Evolutionary conservation across 2,113 vertebrate species (phyloP).

Genomic region (Sinocyclocheilus grahami): DNA sequence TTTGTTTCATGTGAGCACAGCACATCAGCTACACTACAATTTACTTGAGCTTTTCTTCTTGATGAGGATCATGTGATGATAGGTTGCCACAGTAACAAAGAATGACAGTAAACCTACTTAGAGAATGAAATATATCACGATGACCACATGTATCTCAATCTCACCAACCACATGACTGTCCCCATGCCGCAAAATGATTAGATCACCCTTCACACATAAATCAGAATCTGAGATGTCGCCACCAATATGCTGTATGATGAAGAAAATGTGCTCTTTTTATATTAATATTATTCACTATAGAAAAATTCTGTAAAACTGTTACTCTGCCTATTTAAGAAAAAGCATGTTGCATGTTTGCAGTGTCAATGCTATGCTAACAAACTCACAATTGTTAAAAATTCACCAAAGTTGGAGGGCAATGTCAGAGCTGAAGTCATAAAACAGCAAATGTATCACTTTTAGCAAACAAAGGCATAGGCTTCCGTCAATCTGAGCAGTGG

Average conservation of each 20-base stretch:
- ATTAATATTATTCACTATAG: too few relatives aligned
- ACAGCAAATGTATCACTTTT: constrained; percentile 16
- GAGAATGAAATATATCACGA: constrained; percentile 52
- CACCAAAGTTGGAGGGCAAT: background rate
- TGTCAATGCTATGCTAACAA: background rate
- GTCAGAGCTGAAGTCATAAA: constrained; percentile 2
- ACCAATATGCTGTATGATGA: background rate
- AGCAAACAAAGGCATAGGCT: constrained; percentile 28
- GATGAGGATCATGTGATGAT: constrained; percentile 54
- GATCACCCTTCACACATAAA: constrained; percentile 51
- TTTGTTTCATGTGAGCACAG: background rate
- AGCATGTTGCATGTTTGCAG: too few relatives aligned
- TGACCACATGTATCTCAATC: constrained; percentile 56
- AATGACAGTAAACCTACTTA: constrained; percentile 61
- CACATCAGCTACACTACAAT: too few relatives aligned
- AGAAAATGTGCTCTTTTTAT: background rate
- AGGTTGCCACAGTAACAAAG: constrained; percentile 59
- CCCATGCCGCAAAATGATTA: constrained; percentile 51
- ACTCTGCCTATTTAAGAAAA: background rate
- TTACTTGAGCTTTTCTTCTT: background rate
- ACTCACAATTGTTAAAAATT: background rate
- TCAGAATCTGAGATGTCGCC: constrained; percentile 46
- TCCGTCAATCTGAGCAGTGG: background rate
- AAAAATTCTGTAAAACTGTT: too few relatives aligned
- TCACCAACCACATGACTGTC: constrained; percentile 47